Percentiles rank a stretch among this genome's conserved stretches.
Evolutionary conservation across 2,888 invertebrate species (phyloP).

Genomic region (Cheilosia scutellata): DNA sequence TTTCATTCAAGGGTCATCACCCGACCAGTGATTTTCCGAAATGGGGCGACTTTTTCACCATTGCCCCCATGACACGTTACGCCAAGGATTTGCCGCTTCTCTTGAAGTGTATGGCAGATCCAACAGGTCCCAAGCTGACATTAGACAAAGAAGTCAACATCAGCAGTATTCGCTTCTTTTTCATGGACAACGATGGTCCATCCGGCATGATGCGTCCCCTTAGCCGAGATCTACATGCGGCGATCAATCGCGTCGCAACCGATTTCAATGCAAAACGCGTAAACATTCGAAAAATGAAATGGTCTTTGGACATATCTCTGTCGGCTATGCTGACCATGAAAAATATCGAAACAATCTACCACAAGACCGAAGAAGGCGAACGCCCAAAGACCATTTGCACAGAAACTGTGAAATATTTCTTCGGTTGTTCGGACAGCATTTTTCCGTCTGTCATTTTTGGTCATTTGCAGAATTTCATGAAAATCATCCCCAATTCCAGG

Average conservation of each 20-base stretch:
- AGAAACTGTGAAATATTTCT: slow-evolving; percentile 87
- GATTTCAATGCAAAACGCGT: slow-evolving; percentile 85
- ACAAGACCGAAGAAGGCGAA: slow-evolving; percentile 87
- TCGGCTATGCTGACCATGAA: slow-evolving; percentile 87
- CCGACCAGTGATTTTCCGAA: slow-evolving; percentile 86
- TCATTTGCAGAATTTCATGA: slow-evolving; percentile 86
- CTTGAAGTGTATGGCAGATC: slow-evolving; percentile 88
- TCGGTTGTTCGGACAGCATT: slow-evolving; percentile 84
- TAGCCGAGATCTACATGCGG: slow-evolving; percentile 82
- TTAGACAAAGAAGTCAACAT: slow-evolving; percentile 85
- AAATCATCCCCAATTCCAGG: slow-evolving; percentile 86
- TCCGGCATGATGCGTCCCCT: slow-evolving; percentile 86
- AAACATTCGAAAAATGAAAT: slow-evolving; percentile 87
- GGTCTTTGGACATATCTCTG: slow-evolving; percentile 87
- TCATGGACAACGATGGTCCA: slow-evolving; percentile 91
- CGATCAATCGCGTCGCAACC: slow-evolving; percentile 83
- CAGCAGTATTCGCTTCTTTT: slow-evolving; percentile 89
- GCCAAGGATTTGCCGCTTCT: slow-evolving; percentile 92
- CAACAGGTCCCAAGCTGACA: slow-evolving; percentile 84
- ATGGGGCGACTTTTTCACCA: slow-evolving; percentile 89
- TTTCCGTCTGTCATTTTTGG: slow-evolving; percentile 87
- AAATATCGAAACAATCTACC: slow-evolving; percentile 88
- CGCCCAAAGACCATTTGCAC: slow-evolving; percentile 87
- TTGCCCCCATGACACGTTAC: slow-evolving; percentile 95
- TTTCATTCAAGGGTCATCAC: slow-evolving; percentile 88